Base-by-base conservation (phyloP, 2,888 invertebrate species). In the Cataglyphis livida region DNA sequence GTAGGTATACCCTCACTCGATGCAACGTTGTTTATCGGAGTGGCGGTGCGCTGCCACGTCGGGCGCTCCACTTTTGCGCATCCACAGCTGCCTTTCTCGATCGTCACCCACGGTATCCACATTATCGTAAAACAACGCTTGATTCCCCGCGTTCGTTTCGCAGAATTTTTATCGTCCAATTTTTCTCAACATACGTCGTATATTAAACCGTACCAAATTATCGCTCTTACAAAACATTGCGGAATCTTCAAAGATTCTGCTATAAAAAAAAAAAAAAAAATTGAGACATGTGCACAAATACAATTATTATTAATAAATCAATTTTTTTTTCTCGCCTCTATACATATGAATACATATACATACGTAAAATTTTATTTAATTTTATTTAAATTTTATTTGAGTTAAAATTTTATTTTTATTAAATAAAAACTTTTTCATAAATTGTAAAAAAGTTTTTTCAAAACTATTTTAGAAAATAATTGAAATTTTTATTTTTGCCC, bases 1-100 rank as follows among this genome's bases (percentile, higher is more conserved):
- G 83, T 82, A 76, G 88, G 6, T 57, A 76, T 66, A 84, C 89
- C 88, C 89, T 90, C 89, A 85, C 90, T 90, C 89, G 89, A 89
- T 88, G 89, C 88, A 86, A 84, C 87, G 90, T 92, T 91, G 91
- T 91, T 91, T 92, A 91, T 92, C 92, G 91, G 74, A 82, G 86
- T 25, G 65, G 21, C 87, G 87, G 89, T 90, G 90, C 90, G 89
- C 91, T 87, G 86, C 88, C 86, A 84, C 85, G 86, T 87, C 85
- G 85, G 73, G 79, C 89, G 84, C 83, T 86, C 88, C 89, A 86
- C 88, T 90, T 91, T 91, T 82, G 81, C 66, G 74, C 82, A 76
- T 64, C 74, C 84, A 74, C 84, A 81, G 61, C 59, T 66, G 61
- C 48, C 65, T 71, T 70, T 82, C 75, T 73, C 90, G 86, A 87